phyloP scores from a whole-genome alignment of 2,797 vertebrate species.

The Orientallactaga sibirica region DNA sequence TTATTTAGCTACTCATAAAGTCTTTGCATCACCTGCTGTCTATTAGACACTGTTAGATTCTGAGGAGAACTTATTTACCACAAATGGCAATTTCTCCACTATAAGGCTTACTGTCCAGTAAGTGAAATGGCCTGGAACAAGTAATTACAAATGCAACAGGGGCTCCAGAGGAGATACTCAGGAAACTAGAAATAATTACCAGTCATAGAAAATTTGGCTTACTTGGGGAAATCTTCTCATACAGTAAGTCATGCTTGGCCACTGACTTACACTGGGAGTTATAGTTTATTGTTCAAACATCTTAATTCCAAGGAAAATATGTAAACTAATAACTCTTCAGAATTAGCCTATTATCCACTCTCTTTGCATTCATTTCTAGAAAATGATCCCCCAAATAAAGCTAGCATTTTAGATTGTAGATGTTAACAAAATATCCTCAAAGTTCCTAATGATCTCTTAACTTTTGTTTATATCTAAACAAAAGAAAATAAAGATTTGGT shows the following conservation, averaged over 20 bases:
- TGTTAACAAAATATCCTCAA: neutral
- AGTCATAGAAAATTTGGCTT: neutral
- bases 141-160: neutral
- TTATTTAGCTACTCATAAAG: neutral
- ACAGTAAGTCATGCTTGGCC: accelerated
- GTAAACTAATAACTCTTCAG: neutral
- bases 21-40: neutral
- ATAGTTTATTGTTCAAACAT: neutral
- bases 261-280: neutral
- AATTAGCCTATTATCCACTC: neutral
- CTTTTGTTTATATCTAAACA: neutral
- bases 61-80: neutral
- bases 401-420: neutral
- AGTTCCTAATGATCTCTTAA: neutral
- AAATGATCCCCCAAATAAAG: neutral
- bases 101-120: neutral
- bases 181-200: neutral
- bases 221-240: neutral
- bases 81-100: neutral
- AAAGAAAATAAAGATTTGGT: neutral
- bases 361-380: neutral
- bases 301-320: slow-evolving; percentile 5
- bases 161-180: slow-evolving; percentile 1
- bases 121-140: neutral
- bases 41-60: neutral